phyloP scores from a whole-genome alignment of 2,797 vertebrate genomes.

The Busarellus nigricollis region DNA sequence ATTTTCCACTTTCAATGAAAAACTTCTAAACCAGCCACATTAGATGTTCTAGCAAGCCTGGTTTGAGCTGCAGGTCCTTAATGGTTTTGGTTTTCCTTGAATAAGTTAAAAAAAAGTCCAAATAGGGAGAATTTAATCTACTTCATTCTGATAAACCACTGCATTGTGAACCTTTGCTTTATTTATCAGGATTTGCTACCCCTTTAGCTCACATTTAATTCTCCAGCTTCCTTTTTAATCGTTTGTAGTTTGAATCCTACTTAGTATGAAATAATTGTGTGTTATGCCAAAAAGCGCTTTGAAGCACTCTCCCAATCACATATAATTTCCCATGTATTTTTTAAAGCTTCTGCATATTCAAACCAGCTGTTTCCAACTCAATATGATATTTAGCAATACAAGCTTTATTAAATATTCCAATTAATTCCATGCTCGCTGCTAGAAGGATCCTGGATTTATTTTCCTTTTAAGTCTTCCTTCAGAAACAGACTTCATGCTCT shows the following conservation, averaged over 20 bases:
- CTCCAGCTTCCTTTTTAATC: not conserved
- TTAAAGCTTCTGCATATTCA: not conserved
- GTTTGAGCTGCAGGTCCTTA: not conserved
- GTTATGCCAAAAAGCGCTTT: not conserved
- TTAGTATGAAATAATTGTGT: not conserved
- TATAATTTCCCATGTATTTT: not conserved
- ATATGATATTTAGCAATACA: not conserved
- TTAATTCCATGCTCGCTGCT: not conserved
- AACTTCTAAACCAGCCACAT: not conserved
- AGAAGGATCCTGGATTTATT: not conserved
- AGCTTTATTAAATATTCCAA: not conserved
- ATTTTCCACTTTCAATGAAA: not conserved
- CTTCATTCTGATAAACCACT: not conserved
- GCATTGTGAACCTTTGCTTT: not conserved
- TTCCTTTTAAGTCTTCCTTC: not conserved
- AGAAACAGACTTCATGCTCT: not conserved
- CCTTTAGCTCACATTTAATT: not conserved
- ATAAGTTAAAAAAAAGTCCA: not conserved
- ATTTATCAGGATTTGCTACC: not conserved
- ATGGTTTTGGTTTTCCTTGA: not conserved
- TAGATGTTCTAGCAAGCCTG: not conserved
- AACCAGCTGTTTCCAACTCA: not conserved
- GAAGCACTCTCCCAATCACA: not conserved
- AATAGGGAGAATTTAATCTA: not conserved
- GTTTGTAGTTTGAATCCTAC: not conserved